Evolutionary conservation across 2,797 vertebrate genomes (phyloP), one percentile per base, ranked within the genome.

Genomic region (Echiichthys vipera): DNA sequence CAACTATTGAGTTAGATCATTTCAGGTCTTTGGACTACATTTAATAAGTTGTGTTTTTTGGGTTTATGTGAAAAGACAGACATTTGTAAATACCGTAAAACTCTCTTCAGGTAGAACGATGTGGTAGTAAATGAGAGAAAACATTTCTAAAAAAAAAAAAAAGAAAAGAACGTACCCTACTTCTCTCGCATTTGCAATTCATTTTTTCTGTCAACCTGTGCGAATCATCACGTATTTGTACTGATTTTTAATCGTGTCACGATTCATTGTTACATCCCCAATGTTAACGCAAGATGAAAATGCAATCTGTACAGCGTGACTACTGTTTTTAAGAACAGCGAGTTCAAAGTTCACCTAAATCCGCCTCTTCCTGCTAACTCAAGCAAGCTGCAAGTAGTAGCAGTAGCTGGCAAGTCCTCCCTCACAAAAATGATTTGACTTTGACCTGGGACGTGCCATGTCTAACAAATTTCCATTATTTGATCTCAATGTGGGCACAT

Each of bases 11-110:
- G 37, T 30, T 34, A 22, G 47, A 50, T 46, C 13, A 22, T 55
- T 50, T 53, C 22, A 50, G 12, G 27, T 47, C 8, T 12, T 54
- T 25, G 57, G 42, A 71, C 11, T 20, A 17, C 17, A 42, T 55
- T 20, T 6, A 1, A 59, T 65, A 27, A 47, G 32, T 53, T 24
- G 12, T 70, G 8, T 77, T 71, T 61, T 72, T 3, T 11, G 30
- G 32, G 18, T 43, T 62, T 68, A 15, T 50, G 59, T 17, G 51
- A 57, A 29, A 56, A 37, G 24, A 25, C 13, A 30, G 42, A 24
- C 30, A 46, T 1, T 29, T 36, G 7, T 43, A 62, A 45, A 47
- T 30, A 30, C 5, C 17, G 18, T 17, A 17, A 63, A 51, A 24
- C 47, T 55, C 47, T 55, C 36, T 49, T 45, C 32, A 39, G 32